Evolutionary conservation across 1,140 invertebrate species (phyloP).

Genomic region (Venturia canescens): DNA sequence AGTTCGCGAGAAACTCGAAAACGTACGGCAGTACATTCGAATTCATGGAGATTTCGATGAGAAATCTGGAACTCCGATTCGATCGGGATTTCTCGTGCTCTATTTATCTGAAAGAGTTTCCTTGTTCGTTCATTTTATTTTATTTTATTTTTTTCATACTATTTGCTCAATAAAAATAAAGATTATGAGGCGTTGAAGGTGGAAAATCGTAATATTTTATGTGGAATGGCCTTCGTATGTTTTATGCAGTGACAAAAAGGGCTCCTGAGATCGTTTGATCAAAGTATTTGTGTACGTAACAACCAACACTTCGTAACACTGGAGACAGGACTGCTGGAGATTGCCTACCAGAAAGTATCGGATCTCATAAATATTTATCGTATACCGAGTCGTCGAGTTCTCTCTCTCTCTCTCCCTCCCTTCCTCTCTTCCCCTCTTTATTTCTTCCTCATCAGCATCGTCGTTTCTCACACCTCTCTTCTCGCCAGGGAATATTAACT

Average conservation of each 20-base stretch:
- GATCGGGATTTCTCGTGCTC: too few relatives aligned
- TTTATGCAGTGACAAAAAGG: background rate
- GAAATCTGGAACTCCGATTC: too few relatives aligned
- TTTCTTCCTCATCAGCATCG: background rate
- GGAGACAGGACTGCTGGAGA: background rate
- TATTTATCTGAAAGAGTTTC: too few relatives aligned
- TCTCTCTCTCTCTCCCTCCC: background rate
- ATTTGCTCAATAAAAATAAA: too few relatives aligned
- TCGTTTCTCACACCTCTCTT: background rate
- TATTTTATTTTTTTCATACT: too few relatives aligned
- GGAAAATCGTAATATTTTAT: background rate
- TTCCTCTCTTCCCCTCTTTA: too few relatives aligned
- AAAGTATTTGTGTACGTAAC: background rate
- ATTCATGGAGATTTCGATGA: background rate
- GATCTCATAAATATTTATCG: constrained; percentile 45
- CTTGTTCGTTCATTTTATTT: too few relatives aligned
- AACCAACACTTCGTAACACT: background rate
- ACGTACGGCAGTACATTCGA: constrained; percentile 23
- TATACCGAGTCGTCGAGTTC: background rate
- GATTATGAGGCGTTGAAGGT: background rate
- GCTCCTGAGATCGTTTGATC: background rate
- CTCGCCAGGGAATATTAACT: constrained; percentile 29
- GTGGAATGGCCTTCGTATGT: background rate
- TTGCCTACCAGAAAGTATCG: constrained; percentile 23
- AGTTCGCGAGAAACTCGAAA: constrained; percentile 48